phyloP scores from a whole-genome alignment of 2,113 vertebrate species.

The Archocentrus centrarchus region DNA sequence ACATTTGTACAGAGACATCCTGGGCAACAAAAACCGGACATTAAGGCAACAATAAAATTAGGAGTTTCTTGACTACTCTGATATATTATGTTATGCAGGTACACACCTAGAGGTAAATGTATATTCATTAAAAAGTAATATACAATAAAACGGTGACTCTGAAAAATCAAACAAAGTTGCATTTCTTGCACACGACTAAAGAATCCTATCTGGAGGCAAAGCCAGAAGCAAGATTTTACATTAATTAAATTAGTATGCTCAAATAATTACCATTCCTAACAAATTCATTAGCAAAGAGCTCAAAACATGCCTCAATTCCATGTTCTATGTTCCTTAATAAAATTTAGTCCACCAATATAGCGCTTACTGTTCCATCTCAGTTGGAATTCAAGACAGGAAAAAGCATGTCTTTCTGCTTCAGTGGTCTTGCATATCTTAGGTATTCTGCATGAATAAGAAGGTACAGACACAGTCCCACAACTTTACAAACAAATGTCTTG shows the following conservation, averaged over 20 bases:
- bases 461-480: background rate
- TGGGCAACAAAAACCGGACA: constrained; percentile 14
- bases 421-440: background rate
- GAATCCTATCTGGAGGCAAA: too few species aligned
- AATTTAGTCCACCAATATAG: background rate
- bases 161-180: background rate
- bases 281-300: background rate
- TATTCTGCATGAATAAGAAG: background rate
- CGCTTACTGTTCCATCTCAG: background rate
- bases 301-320: background rate
- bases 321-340: background rate
- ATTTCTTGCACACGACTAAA: too few species aligned
- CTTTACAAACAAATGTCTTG: background rate
- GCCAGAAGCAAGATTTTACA: too few species aligned
- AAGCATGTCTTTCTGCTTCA: background rate
- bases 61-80: background rate
- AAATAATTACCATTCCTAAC: background rate
- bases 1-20: background rate
- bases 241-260: too few species aligned
- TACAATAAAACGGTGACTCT: background rate
- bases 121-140: background rate
- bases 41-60: background rate
- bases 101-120: background rate
- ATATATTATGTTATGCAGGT: background rate
- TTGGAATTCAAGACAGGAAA: background rate